These are phyloP conservation scores for Ascidia mentula DNA, from an alignment of 23 tunicate genomes.

Conservation along the genomic window DNA sequence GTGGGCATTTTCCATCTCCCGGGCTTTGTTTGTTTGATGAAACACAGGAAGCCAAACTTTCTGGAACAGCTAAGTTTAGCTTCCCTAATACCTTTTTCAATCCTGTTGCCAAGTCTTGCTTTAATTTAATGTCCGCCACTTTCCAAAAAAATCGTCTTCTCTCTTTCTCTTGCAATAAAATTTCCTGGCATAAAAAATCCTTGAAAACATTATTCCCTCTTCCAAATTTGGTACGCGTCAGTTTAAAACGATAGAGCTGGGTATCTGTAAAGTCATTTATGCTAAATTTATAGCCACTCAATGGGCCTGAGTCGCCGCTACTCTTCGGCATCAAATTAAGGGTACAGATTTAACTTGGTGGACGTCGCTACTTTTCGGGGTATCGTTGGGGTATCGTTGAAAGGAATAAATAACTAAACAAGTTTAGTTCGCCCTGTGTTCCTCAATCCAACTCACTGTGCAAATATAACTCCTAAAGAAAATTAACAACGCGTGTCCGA, in stretches of 20 bases:
- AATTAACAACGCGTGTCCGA: too few species aligned
- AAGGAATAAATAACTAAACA: too few species aligned
- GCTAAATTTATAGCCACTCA: slow-evolving; percentile 20
- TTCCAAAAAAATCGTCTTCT: not conserved
- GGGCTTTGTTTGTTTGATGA: not conserved
- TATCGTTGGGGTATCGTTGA: too few species aligned
- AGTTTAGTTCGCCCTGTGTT: too few species aligned
- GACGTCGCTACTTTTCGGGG: too few species aligned
- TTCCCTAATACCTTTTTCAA: too few species aligned
- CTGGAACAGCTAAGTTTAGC: not conserved
- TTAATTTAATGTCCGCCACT: not conserved
- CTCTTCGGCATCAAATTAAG: too few species aligned
- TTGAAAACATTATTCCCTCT: not conserved
- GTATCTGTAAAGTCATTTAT: slow-evolving; percentile 33
- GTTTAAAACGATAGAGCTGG: slow-evolving; percentile 18
- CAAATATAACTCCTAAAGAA: too few species aligned
- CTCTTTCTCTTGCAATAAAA: slow-evolving; percentile 14
- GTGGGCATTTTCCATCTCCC: not conserved
- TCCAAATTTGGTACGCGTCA: not conserved
- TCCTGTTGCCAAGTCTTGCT: not conserved
- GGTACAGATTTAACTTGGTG: too few species aligned
- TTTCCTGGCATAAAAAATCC: not conserved
- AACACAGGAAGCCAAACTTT: not conserved
- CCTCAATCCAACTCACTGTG: too few species aligned
- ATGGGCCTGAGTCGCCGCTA: too few species aligned